Evolutionary conservation across 2,888 invertebrate genomes (phyloP).

Genomic region (Euplagia quadripunctaria): DNA sequence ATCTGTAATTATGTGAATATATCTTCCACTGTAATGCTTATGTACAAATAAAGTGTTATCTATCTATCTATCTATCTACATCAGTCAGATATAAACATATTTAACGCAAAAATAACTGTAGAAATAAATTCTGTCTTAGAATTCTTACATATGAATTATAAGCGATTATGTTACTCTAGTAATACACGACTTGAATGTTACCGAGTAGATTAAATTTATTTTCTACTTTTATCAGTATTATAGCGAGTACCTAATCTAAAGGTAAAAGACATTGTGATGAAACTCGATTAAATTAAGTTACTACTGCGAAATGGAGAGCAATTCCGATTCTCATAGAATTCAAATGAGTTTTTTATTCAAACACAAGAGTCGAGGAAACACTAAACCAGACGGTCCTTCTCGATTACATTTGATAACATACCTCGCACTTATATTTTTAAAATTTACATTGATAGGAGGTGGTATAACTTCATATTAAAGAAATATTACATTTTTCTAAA

Average conservation of each 20-base stretch:
- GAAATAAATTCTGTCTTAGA: background rate
- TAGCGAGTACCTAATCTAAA: constrained; percentile 74
- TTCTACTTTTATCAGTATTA: constrained; percentile 62
- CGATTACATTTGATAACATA: constrained; percentile 68
- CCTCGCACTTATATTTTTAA: constrained; percentile 63
- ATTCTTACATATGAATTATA: no score
- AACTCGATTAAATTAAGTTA: constrained; percentile 86
- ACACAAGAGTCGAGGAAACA: constrained; percentile 75
- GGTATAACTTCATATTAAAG: background rate
- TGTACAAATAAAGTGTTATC: no score
- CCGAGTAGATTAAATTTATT: constrained; percentile 46
- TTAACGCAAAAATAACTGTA: background rate
- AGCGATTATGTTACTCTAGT: no score
- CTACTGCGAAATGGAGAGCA: constrained; percentile 83
- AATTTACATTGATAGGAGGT: constrained; percentile 48
- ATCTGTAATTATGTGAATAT: no score
- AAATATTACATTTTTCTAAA: constrained; percentile 24
- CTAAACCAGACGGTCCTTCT: constrained; percentile 76
- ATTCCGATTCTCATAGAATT: constrained; percentile 86
- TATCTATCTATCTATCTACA: no score
- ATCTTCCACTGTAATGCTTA: no score
- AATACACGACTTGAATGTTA: background rate
- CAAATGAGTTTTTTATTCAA: constrained; percentile 87
- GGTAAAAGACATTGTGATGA: constrained; percentile 78
- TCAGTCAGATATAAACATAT: no score